phyloP scores from a whole-genome alignment of 2,888 invertebrate species.

The Cepaea hortensis region DNA sequence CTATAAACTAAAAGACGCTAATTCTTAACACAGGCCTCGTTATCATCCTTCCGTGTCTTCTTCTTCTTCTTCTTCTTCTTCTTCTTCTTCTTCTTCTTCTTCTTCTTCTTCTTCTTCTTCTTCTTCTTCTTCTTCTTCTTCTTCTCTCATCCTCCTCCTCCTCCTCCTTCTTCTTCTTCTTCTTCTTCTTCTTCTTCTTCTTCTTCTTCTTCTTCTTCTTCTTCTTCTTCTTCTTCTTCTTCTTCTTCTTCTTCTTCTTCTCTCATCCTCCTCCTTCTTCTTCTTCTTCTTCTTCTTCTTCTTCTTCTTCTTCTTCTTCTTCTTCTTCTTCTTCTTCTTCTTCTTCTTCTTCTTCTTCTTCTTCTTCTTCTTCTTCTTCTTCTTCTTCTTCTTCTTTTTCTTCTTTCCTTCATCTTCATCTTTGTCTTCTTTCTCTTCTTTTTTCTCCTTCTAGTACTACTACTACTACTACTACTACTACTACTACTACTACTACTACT shows the following conservation, averaged over 20 bases:
- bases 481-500: background rate
- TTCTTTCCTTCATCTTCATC: background rate
- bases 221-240: constrained; percentile 1
- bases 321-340: constrained; percentile 2
- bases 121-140: constrained; percentile 26
- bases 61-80: too few species aligned
- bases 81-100: too few species aligned
- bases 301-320: background rate
- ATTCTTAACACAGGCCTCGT: too few species aligned
- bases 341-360: background rate
- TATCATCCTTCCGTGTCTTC: too few species aligned
- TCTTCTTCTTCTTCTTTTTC: background rate
- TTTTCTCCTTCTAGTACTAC: background rate
- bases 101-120: too few species aligned
- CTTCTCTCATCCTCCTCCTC: background rate
- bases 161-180: background rate
- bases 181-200: background rate
- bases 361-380: background rate
- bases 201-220: constrained; percentile 2
- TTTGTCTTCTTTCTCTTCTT: background rate
- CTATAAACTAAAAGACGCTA: too few species aligned
- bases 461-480: background rate
- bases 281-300: background rate
- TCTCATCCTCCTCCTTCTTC: background rate
- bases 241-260: constrained; percentile 17